Conservation (phyloP, 2,888 invertebrate genomes). For the Sepiola atlantica region DNA sequence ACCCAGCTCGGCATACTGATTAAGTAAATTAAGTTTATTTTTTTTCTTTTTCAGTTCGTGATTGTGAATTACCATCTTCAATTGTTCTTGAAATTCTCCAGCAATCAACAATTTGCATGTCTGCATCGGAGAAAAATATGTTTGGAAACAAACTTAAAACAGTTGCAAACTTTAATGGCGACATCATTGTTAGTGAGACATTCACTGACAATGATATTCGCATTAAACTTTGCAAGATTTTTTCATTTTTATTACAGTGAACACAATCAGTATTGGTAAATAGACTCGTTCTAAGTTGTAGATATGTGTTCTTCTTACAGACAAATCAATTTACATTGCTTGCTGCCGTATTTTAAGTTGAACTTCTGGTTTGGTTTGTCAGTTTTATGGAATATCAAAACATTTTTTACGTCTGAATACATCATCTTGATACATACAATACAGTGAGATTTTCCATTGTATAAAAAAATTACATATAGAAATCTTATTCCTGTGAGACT, state of each 20-base stretch:
- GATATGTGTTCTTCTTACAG: neutral
- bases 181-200: too few relatives aligned
- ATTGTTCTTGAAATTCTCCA: neutral
- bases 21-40: neutral
- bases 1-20: neutral
- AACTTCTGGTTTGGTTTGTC: too few relatives aligned
- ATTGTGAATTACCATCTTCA: neutral
- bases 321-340: neutral
- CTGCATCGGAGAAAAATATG: neutral
- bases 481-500: too few relatives aligned
- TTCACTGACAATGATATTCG: neutral
- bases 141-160: neutral
- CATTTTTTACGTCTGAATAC: too few relatives aligned
- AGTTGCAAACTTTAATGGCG: neutral
- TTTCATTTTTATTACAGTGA: neutral
- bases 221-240: too few relatives aligned
- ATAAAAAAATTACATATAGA: too few relatives aligned
- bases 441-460: too few relatives aligned
- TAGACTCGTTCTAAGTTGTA: neutral
- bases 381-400: too few relatives aligned
- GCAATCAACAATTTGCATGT: neutral
- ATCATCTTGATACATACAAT: too few relatives aligned
- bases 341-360: neutral
- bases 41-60: neutral
- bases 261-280: neutral